Evolutionary conservation across 2,888 invertebrate genomes (phyloP).

Genomic region (Bibio marci): DNA sequence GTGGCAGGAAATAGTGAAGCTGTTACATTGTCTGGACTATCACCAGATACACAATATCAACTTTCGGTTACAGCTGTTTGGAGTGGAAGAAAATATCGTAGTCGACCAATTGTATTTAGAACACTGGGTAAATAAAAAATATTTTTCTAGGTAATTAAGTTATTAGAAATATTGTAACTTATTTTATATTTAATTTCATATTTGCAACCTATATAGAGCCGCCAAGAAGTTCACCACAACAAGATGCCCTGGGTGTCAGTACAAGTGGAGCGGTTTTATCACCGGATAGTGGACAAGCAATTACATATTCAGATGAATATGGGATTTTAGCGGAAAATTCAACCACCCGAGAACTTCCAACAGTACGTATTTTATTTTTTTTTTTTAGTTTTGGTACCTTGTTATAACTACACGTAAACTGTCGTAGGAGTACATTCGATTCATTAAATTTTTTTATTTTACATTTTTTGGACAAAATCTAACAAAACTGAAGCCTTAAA

Average conservation of each 20-base stretch:
- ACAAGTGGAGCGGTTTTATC: conserved; percentile 20
- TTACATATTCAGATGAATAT: conserved; percentile 21
- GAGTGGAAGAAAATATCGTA: conserved; percentile 65
- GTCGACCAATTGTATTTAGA: conserved; percentile 77
- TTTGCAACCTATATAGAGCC: conserved; percentile 39
- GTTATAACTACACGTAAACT: no score
- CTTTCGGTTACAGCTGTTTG: conserved; percentile 71
- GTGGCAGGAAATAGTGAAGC: conserved; percentile 80
- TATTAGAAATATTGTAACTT: not conserved
- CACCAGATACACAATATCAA: conserved; percentile 78
- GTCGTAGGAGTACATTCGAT: no score
- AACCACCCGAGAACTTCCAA: conserved; percentile 26
- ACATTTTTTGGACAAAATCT: no score
- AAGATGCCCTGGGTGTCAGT: conserved; percentile 35
- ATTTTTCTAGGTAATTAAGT: not conserved
- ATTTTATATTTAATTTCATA: not conserved
- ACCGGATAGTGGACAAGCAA: conserved; percentile 8
- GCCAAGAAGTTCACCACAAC: conserved; percentile 59
- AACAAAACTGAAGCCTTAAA: no score
- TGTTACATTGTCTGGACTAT: conserved; percentile 61
- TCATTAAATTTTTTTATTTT: no score
- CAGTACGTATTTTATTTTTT: conserved; percentile 17
- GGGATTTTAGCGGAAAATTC: conserved; percentile 14
- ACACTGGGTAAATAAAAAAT: conserved; percentile 52
- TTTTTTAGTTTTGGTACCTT: no score